Conservation (phyloP, 2,797 vertebrate genomes). For the Melanitta fusca region DNA sequence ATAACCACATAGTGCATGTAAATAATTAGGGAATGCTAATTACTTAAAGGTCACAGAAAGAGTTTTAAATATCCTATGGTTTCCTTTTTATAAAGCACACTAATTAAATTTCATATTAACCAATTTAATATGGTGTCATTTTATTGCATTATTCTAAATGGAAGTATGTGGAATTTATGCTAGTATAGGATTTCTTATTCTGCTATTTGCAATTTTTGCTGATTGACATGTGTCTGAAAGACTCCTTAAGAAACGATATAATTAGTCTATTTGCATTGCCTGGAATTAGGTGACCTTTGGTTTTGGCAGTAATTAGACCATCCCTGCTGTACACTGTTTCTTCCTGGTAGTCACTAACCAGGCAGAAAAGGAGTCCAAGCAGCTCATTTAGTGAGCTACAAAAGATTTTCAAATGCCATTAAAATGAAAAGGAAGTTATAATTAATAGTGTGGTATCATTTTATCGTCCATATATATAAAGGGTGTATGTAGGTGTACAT, state of each 20-base stretch:
- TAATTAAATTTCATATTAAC: constrained; percentile 52
- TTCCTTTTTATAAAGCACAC: constrained; percentile 15
- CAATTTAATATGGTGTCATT: constrained; percentile 32
- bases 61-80: constrained; percentile 13
- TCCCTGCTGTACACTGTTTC: constrained; percentile 78
- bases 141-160: background rate
- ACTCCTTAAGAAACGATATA: constrained; percentile 82
- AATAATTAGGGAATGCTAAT: constrained; percentile 51
- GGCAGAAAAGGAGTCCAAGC: constrained; percentile 72
- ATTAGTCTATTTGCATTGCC: constrained; percentile 89
- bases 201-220: constrained; percentile 77
- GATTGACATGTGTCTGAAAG: constrained; percentile 81
- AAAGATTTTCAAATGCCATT: constrained; percentile 86
- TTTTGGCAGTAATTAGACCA: constrained; percentile 91
- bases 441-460: constrained; percentile 42
- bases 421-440: constrained; percentile 77
- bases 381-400: constrained; percentile 82
- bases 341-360: constrained; percentile 70
- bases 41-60: constrained; percentile 49
- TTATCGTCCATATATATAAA: background rate
- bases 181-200: constrained; percentile 14
- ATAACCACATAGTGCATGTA: background rate
- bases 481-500: rapidly evolving
- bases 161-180: constrained; percentile 33
- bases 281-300: constrained; percentile 88